Base-by-base conservation (phyloP, 2,797 vertebrate genomes). In the Smutsia gigantea region DNA sequence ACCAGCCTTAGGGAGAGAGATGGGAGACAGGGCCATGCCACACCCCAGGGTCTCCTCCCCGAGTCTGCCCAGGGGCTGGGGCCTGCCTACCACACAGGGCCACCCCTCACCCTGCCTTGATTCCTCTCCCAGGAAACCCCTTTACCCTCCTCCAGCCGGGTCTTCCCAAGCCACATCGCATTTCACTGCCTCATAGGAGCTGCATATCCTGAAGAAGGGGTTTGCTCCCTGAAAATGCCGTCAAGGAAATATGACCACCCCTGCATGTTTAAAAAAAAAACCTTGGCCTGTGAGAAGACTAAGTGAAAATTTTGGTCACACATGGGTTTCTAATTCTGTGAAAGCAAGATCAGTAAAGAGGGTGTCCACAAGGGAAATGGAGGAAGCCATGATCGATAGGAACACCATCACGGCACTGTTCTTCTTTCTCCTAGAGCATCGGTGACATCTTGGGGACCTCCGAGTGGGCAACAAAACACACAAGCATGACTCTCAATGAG, bases 291-390 rank as follows among this genome's bases (percentile, higher is more conserved):
- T 21, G 42, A 42, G 69, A 63, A 69, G 34, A 29, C 15, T 6
- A 3, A 4, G 13, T 46, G 78, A 11, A 39, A 78, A 21, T 14
- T 19, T 21, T 1, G 15, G 78, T 21, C 77, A 53, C 69, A 42
- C 0, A 0, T 34, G 29, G 7, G 42, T 7, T 53, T 75, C 37
- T 42, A 23, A 61, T 34, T 68, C 55, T 7, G 6, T 25, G 34
- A n/a, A 9, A 46, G 5, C 75, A 82, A 81, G 15, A 12, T 64
- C 51, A 42, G 61, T 42, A 27, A 55, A 53, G 11, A 55, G 21
- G n/a, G 34, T 4, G 3, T 13, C 31, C 11, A 15, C 1, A 0
- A 49, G 4, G 13, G 27, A 63, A 19, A 21, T 0, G 1, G 34
- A 61, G 61, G 66, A 34, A 64, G 39, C 64, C 21, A 17, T 3